phyloP scores from a whole-genome alignment of 2,797 vertebrate genomes.

The Meda fulgida region DNA sequence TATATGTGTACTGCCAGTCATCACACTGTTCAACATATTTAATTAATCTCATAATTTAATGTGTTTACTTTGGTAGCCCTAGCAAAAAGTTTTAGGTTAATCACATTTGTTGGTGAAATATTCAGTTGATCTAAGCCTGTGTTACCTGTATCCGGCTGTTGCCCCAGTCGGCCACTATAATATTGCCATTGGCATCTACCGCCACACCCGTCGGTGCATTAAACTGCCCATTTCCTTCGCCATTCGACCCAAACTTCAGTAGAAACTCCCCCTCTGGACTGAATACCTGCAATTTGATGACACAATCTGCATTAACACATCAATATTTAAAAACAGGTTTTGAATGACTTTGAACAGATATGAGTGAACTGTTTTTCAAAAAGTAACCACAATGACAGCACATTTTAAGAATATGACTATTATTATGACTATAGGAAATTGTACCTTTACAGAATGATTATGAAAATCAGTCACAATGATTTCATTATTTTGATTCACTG shows the following conservation, averaged over 20 bases:
- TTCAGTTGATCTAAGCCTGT: not conserved
- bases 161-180: slow-evolving; percentile 98
- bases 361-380: not conserved
- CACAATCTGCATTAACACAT: not conserved
- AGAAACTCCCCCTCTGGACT: slow-evolving; percentile 96
- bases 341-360: not conserved
- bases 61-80: not conserved
- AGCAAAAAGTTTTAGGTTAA: not conserved
- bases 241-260: slow-evolving; percentile 97
- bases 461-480: slow-evolving; percentile 99
- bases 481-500: slow-evolving; percentile 98
- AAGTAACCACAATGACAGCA: not conserved
- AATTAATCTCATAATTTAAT: not conserved
- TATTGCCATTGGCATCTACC: slow-evolving; percentile 95
- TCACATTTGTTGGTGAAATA: not conserved
- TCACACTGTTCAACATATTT: not conserved
- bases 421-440: not conserved
- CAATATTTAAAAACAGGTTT: not conserved
- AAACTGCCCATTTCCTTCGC: slow-evolving; percentile 97
- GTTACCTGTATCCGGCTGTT: slow-evolving; percentile 97
- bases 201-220: slow-evolving; percentile 99
- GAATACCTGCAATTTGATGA: slow-evolving; percentile 83
- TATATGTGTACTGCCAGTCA: not conserved
- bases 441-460: slow-evolving; percentile 98
- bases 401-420: not conserved